Evolutionary conservation across 2,888 invertebrate species (phyloP).

Genomic region (Epiblema foenella): DNA sequence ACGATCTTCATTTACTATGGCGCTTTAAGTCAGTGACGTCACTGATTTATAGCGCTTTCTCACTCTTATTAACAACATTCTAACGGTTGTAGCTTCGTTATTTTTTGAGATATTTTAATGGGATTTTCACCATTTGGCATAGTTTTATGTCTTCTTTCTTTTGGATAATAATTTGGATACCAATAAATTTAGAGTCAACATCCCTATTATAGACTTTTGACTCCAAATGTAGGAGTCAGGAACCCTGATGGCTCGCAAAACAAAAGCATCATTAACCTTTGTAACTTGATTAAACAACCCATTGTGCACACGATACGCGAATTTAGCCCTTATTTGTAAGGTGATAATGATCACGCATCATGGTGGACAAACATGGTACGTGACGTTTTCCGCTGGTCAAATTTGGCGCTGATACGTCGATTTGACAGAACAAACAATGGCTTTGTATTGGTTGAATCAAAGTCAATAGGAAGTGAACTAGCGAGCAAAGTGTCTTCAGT

Average conservation of each 20-base stretch:
- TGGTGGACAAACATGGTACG: neutral
- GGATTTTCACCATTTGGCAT: too few relatives aligned
- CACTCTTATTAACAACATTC: too few relatives aligned
- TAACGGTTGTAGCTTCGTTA: too few relatives aligned
- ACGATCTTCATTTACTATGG: too few relatives aligned
- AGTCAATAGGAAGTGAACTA: neutral
- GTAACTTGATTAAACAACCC: slow-evolving; percentile 47
- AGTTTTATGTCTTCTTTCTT: too few relatives aligned
- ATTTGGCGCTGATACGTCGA: slow-evolving; percentile 15
- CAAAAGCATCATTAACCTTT: slow-evolving; percentile 69
- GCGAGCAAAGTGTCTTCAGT: too few relatives aligned
- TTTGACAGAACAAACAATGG: slow-evolving; percentile 18
- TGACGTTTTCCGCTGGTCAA: slow-evolving; percentile 25
- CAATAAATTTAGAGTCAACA: too few relatives aligned
- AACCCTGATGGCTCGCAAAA: slow-evolving; percentile 54
- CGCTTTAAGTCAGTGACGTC: too few relatives aligned
- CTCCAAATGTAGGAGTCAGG: slow-evolving; percentile 10
- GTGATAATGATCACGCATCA: slow-evolving; percentile 1
- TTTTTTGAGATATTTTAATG: too few relatives aligned
- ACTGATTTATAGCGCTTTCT: too few relatives aligned
- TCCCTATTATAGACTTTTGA: neutral
- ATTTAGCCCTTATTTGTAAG: slow-evolving; percentile 11
- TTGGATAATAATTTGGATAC: too few relatives aligned
- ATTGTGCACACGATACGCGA: slow-evolving; percentile 42
- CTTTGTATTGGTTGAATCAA: slow-evolving; percentile 16